These are phyloP conservation scores for Sebastes matsubarae DNA, from an alignment of 2,797 vertebrate species.

Conservation along the genomic window DNA sequence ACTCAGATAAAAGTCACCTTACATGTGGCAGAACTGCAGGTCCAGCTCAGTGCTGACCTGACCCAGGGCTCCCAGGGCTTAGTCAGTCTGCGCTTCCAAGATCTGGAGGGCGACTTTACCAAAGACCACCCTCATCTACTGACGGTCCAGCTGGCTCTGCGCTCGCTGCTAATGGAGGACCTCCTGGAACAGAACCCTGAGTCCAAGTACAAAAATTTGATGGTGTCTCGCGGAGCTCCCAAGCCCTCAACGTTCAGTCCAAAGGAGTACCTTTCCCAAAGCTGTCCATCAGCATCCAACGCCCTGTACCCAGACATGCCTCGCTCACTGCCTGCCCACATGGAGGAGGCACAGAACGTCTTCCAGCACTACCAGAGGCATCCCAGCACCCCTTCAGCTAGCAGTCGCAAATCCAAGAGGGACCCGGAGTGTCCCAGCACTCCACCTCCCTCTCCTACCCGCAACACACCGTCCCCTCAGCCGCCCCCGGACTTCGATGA, in stretches of 20 bases:
- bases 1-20: conserved; percentile 93
- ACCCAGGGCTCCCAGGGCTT: conserved; percentile 93
- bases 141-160: conserved; percentile 91
- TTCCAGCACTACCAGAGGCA: conserved; percentile 98
- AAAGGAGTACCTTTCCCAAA: conserved; percentile 97
- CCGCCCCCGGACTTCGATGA: conserved; percentile 90
- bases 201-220: conserved; percentile 94
- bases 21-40: conserved; percentile 91
- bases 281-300: conserved; percentile 91
- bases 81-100: conserved; percentile 94
- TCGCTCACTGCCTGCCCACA: conserved; percentile 94
- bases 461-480: conserved; percentile 68
- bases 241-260: conserved; percentile 91
- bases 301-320: conserved; percentile 94
- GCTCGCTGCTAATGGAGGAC: conserved; percentile 96
- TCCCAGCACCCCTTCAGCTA: conserved; percentile 78
- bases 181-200: conserved; percentile 92
- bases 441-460: conserved; percentile 93
- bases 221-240: conserved; percentile 95
- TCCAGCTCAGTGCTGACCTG: conserved; percentile 93
- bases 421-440: conserved; percentile 89
- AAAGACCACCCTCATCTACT: conserved; percentile 94
- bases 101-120: conserved; percentile 92
- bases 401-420: conserved; percentile 82
- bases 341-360: conserved; percentile 97